These are phyloP conservation scores for Cyprinodon variegatus DNA, from an alignment of 2,113 vertebrate genomes.

Conservation along the genomic window DNA sequence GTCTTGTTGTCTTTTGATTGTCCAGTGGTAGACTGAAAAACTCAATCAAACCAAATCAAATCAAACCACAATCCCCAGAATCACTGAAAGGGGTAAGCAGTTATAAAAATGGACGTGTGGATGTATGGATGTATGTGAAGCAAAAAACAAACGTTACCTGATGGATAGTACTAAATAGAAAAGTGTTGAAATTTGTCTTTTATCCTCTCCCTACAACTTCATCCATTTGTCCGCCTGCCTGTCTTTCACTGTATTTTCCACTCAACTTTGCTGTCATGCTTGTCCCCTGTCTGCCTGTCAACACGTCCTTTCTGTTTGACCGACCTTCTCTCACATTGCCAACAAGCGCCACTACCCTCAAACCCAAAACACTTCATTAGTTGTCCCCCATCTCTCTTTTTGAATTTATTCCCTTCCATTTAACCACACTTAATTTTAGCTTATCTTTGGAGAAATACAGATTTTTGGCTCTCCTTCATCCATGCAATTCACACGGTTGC, in stretches of 20 bases:
- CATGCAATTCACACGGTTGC: conserved; percentile 61
- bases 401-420: conserved; percentile 59
- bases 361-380: conserved; percentile 39
- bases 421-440: conserved; percentile 67
- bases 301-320: conserved; percentile 44
- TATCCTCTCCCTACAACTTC: conserved; percentile 1
- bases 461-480: conserved; percentile 69
- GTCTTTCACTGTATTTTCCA: conserved; percentile 12
- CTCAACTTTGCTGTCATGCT: conserved; percentile 12
- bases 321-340: conserved; percentile 58
- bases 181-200: background rate
- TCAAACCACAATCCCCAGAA: background rate
- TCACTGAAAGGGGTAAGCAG: background rate
- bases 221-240: conserved; percentile 19
- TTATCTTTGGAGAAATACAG: conserved; percentile 62
- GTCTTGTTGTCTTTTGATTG: background rate
- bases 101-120: background rate
- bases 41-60: too few species aligned
- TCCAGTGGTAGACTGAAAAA: background rate
- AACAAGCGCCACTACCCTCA: conserved; percentile 37
- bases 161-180: conserved; percentile 16
- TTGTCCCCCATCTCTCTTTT: conserved; percentile 42
- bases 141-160: conserved; percentile 32
- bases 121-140: conserved; percentile 2
- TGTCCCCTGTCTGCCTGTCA: conserved; percentile 40